Evolutionary conservation across 2,797 vertebrate species (phyloP), one percentile per base, ranked within the genome.

Genomic region (Sebastes diaconus): DNA sequence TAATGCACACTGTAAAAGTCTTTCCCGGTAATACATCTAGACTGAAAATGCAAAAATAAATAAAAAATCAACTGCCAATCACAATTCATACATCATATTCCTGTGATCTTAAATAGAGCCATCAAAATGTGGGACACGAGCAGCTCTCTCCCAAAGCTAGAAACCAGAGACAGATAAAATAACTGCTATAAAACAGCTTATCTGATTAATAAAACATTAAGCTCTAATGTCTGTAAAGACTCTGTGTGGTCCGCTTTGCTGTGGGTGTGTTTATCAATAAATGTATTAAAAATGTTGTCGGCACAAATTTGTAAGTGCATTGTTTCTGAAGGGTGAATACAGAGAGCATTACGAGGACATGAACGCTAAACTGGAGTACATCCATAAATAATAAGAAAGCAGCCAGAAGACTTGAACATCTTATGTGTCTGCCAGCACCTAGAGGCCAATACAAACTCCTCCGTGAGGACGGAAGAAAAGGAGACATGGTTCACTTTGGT

Each of bases 131-230:
- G 81, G 83, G 80, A 86, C 85, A 79, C 24, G 27, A 83, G 66
- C 71, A 61, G 32, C 65, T 88, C 58, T 52, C 29, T 83, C 73
- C 73, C 65, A 74, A 65, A 87, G 83, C 81, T 59, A 50, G 69
- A 88, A 88, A 79, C 65, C 82, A 81, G 83, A 67, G 58, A 57
- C 75, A 73, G 77, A 87, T 83, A 84, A 81, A 88, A 90, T 36
- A 75, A 66, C 73, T 80, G 76, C 68, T 69, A 78, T 60, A 27
- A 82, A 87, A 84, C 80, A 76, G 52, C 69, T 88, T 57, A 77
- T 84, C 63, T 55, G 68, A 83, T 93, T 68, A 88, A 90, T 92
- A 90, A 91, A 87, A 83, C n/a, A 93, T 82, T 34, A 63, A 72
- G 72, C 75, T 54, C 42, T 86, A 71, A 84, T 79, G 68, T 85